These are phyloP conservation scores for Iguana delicatissima DNA, from an alignment of 2,797 vertebrate genomes.

Conservation along the genomic window DNA sequence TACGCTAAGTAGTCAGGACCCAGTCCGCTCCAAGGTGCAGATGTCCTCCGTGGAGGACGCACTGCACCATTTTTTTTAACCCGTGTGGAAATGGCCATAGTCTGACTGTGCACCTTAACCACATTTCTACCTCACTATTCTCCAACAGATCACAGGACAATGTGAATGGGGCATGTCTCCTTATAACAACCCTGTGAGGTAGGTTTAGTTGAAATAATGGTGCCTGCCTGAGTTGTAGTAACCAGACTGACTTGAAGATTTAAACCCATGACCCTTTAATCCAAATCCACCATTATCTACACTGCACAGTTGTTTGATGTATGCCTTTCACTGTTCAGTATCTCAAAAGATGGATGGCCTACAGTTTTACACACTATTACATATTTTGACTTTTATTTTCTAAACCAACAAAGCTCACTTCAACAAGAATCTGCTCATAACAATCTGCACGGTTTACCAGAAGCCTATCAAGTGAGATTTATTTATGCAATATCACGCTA, in stretches of 20 bases:
- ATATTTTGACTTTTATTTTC: conserved; percentile 32
- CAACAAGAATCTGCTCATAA: conserved; percentile 18
- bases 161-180: background rate
- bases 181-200: too few species aligned
- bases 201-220: too few species aligned
- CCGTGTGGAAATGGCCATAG: too few species aligned
- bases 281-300: background rate
- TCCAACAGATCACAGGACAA: background rate
- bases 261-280: too few species aligned
- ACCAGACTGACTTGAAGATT: background rate
- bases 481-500: conserved; percentile 38
- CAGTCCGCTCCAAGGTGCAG: too few species aligned
- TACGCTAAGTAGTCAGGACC: too few species aligned
- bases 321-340: background rate
- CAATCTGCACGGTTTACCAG: background rate
- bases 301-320: background rate
- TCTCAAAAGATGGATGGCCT: background rate
- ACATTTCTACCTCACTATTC: background rate
- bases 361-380: background rate
- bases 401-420: conserved; percentile 9
- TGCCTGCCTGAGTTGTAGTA: background rate
- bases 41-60: too few species aligned
- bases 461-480: conserved; percentile 40
- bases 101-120: too few species aligned
- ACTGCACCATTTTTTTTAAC: too few species aligned